Conservation (phyloP, 53 echinoderm and acorn worm genomes). For the Pentamera pediparva region DNA sequence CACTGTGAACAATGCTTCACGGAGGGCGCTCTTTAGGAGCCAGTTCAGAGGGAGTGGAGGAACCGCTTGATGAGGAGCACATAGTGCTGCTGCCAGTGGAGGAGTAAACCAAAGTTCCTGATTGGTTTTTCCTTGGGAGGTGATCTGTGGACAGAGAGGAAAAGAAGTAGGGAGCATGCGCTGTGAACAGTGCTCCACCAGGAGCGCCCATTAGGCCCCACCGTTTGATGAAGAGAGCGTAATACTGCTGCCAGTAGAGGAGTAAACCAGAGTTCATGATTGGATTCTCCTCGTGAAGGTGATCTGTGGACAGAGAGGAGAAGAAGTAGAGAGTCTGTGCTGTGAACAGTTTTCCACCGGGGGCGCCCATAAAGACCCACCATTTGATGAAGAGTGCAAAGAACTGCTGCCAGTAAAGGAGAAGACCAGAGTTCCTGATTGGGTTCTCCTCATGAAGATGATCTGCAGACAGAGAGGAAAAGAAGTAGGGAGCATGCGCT, state of each 20-base stretch:
- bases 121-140: slow-evolving; percentile 17
- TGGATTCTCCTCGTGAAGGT: too few species aligned
- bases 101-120: neutral
- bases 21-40: slow-evolving; percentile 61
- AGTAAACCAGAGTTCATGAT: slow-evolving; percentile 3
- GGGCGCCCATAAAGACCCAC: too few species aligned
- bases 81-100: slow-evolving; percentile 68
- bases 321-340: too few species aligned
- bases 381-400: slow-evolving; percentile 77
- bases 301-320: too few species aligned
- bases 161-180: too few species aligned
- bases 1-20: too few species aligned
- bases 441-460: too few species aligned
- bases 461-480: too few species aligned
- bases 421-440: slow-evolving; percentile 3
- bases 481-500: too few species aligned
- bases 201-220: too few species aligned
- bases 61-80: slow-evolving; percentile 81
- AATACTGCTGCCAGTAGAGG: slow-evolving; percentile 69
- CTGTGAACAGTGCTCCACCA: too few species aligned
- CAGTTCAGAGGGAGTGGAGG: slow-evolving; percentile 77
- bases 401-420: slow-evolving; percentile 69
- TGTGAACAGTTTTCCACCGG: too few species aligned
- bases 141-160: slow-evolving; percentile 12
- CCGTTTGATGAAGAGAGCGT: slow-evolving; percentile 79